phyloP scores from a whole-genome alignment of 2,113 vertebrate species.

The Sorex araneus region DNA sequence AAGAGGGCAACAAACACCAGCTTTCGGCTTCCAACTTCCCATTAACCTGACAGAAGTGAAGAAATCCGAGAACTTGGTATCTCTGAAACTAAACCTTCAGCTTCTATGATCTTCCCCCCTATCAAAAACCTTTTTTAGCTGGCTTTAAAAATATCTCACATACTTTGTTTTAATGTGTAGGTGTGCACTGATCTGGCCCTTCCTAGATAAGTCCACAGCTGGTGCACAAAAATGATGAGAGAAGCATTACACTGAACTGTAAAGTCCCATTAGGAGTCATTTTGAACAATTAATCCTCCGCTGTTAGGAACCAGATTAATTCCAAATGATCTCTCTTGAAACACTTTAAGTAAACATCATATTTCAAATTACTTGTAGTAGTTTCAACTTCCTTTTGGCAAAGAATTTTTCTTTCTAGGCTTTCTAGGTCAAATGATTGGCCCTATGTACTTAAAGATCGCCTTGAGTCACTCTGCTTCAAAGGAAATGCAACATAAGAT shows the following conservation, averaged over 20 bases:
- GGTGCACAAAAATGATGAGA: constrained; percentile 28
- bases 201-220: neutral
- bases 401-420: constrained; percentile 50
- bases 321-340: constrained; percentile 60
- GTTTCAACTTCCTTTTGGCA: constrained; percentile 26
- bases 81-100: constrained; percentile 43
- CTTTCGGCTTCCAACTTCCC: constrained; percentile 39
- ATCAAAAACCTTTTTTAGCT: neutral
- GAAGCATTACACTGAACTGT: neutral
- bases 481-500: constrained; percentile 41
- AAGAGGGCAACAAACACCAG: constrained; percentile 31
- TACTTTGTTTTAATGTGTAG: neutral
- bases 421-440: constrained; percentile 52
- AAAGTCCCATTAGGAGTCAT: constrained; percentile 25
- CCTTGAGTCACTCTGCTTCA: constrained; percentile 63
- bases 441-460: neutral
- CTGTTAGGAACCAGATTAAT: constrained; percentile 65
- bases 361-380: constrained; percentile 49
- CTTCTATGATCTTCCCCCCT: neutral
- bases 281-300: constrained; percentile 37
- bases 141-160: constrained; percentile 31
- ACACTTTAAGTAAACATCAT: constrained; percentile 51
- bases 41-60: constrained; percentile 20
- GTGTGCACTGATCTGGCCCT: neutral
- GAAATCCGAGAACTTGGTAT: constrained; percentile 56